A percentile compares a stretch with the other conserved stretches of the same genome.
These are phyloP conservation scores for Menidia menidia DNA, from an alignment of 2,797 vertebrate genomes.

Conservation along the genomic window DNA sequence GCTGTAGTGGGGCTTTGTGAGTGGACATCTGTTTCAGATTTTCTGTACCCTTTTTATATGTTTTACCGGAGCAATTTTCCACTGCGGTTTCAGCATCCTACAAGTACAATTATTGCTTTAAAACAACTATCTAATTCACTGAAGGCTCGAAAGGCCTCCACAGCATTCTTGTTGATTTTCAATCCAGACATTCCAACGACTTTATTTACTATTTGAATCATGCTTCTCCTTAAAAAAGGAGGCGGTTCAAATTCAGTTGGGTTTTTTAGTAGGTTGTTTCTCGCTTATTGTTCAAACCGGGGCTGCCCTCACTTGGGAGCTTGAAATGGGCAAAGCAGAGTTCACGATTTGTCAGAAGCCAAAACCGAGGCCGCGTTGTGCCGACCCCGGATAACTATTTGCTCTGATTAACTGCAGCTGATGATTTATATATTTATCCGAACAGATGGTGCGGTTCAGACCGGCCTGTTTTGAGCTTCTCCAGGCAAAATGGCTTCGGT, in stretches of 20 bases:
- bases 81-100: constrained; percentile 47
- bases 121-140: constrained; percentile 22
- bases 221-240: background rate
- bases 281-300: too few species aligned
- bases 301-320: constrained; percentile 13
- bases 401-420: constrained; percentile 62
- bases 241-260: too few species aligned
- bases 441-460: constrained; percentile 70
- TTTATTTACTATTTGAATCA: background rate
- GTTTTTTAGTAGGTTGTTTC: too few species aligned
- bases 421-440: constrained; percentile 68
- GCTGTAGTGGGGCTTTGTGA: constrained; percentile 35
- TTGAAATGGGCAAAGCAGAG: constrained; percentile 43
- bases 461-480: constrained; percentile 44
- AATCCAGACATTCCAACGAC: background rate
- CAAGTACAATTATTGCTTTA: constrained; percentile 25
- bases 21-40: constrained; percentile 77
- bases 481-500: constrained; percentile 45
- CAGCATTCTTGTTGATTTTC: background rate
- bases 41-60: constrained; percentile 43
- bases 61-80: constrained; percentile 67
- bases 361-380: constrained; percentile 55
- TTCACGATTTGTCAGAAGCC: constrained; percentile 58
- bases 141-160: background rate
- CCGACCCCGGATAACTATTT: constrained; percentile 43